Conservation (phyloP, 2,888 invertebrate species). For the Sarcophaga caerulescens region DNA sequence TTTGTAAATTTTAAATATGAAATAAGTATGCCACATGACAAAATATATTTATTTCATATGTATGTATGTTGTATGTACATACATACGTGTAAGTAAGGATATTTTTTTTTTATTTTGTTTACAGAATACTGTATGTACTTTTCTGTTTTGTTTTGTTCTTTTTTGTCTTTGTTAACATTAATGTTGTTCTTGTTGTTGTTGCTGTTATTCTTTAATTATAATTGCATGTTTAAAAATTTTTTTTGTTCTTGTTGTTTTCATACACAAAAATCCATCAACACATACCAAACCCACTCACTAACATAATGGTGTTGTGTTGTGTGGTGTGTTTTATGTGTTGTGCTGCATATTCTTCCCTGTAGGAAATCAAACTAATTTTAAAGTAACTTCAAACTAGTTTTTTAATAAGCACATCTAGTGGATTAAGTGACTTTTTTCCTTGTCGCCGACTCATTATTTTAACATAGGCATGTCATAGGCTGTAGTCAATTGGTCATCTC, state of each 20-base stretch:
- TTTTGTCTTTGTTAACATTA: neutral
- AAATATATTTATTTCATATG: neutral
- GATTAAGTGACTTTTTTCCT: no score
- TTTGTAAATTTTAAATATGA: slow-evolving; percentile 13
- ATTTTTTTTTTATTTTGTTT: no score
- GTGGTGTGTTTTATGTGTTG: neutral
- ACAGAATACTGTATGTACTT: neutral
- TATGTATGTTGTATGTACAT: neutral
- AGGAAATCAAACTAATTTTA: no score
- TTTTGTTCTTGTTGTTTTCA: neutral
- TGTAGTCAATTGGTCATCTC: no score
- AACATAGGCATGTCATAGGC: no score
- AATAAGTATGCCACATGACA: slow-evolving; percentile 49
- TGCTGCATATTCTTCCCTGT: slow-evolving; percentile 17
- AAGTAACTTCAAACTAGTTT: no score
- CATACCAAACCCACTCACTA: slow-evolving; percentile 66
- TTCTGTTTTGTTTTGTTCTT: neutral
- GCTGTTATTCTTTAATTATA: slow-evolving; percentile 62
- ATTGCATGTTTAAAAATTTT: slow-evolving; percentile 67
- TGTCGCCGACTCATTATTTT: no score
- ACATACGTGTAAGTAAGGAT: no score
- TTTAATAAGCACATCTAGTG: no score
- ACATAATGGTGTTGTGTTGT: neutral
- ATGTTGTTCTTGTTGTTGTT: slow-evolving; percentile 30
- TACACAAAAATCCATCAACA: slow-evolving; percentile 60